Conservation (phyloP, 2,797 vertebrate species). For the Myotis myotis region DNA sequence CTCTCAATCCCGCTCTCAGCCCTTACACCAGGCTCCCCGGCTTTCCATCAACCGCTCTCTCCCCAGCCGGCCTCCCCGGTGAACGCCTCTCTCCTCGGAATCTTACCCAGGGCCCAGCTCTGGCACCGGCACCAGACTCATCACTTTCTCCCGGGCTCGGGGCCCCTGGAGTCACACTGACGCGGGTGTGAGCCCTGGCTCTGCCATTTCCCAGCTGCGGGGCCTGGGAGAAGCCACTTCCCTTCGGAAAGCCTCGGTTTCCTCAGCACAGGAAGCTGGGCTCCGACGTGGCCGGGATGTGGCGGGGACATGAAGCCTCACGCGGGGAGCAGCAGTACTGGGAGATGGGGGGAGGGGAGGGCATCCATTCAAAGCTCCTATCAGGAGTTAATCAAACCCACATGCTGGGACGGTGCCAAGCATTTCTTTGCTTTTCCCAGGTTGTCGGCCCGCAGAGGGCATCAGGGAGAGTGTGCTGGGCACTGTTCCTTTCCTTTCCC, state of each 20-base stretch:
- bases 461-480: neutral
- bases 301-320: neutral
- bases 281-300: neutral
- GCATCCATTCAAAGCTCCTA: neutral
- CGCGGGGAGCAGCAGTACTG: neutral
- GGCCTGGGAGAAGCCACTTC: neutral
- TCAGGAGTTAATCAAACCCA: neutral
- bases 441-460: neutral
- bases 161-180: neutral
- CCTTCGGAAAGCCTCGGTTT: neutral
- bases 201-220: neutral
- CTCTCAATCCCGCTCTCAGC: neutral
- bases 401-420: neutral
- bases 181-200: neutral
- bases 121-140: neutral
- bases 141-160: neutral
- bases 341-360: neutral
- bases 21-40: accelerated
- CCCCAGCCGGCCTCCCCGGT: neutral
- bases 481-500: neutral
- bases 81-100: neutral
- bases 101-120: neutral
- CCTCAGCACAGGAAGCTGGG: neutral
- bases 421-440: slow-evolving; percentile 28
- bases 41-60: neutral